phyloP scores from a whole-genome alignment of 1,140 invertebrate species.

The Drosophila repleta region DNA sequence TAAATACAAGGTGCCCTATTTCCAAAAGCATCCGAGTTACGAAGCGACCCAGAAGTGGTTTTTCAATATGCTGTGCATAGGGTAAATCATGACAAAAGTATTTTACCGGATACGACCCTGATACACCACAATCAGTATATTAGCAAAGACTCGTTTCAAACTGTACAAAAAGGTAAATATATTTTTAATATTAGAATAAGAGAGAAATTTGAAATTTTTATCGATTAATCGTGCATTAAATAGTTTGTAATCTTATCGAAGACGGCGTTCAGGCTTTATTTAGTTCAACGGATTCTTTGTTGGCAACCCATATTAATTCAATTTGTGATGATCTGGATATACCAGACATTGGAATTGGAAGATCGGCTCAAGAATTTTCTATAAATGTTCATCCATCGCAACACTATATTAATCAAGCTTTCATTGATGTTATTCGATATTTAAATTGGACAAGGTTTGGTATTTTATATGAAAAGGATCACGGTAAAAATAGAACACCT shows the following conservation, averaged over 20 bases:
- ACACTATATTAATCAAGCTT: conserved; percentile 92
- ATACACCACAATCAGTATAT: conserved; percentile 96
- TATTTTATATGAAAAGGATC: conserved; percentile 91
- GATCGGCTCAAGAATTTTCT: conserved; percentile 87
- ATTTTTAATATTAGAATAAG: neutral
- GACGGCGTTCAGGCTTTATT: conserved; percentile 94
- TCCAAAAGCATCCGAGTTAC: conserved; percentile 91
- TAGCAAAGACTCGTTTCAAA: conserved; percentile 92
- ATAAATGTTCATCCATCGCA: conserved; percentile 95
- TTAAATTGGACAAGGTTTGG: conserved; percentile 97
- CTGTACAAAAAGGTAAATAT: conserved; percentile 92
- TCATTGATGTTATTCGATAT: conserved; percentile 93
- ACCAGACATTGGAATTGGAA: conserved; percentile 75
- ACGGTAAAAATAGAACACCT: conserved; percentile 32
- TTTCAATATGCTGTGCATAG: conserved; percentile 96
- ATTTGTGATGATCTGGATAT: conserved; percentile 90
- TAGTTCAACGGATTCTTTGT: conserved; percentile 91
- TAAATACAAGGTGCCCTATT: conserved; percentile 90
- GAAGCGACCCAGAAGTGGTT: conserved; percentile 89
- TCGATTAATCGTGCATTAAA: neutral
- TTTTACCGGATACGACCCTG: conserved; percentile 92
- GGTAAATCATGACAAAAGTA: conserved; percentile 92
- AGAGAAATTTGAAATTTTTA: no score
- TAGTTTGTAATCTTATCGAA: conserved; percentile 94
- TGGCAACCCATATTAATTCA: conserved; percentile 94